phyloP scores from a whole-genome alignment of 1,140 invertebrate genomes.

The Leptopilina boulardi region DNA sequence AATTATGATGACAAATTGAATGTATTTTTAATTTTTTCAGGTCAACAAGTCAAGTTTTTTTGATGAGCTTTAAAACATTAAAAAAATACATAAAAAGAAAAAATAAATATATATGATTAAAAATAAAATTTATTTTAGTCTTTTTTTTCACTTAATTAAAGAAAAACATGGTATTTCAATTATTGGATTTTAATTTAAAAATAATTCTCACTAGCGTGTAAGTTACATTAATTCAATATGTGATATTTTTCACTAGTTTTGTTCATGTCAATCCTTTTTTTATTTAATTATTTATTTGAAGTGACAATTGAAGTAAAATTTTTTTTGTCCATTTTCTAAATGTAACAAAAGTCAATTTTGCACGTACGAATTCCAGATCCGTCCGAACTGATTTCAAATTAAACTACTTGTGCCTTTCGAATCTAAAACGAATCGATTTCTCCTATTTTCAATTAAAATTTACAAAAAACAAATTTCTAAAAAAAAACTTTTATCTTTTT shows the following conservation, averaged over 20 bases:
- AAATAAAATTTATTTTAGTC: too few species aligned
- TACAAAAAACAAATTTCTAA: neutral
- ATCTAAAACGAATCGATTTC: neutral
- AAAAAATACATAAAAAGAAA: neutral
- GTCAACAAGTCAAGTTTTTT: neutral
- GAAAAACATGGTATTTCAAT: too few species aligned
- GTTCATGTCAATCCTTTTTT: neutral
- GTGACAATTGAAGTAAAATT: neutral
- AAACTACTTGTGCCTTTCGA: neutral
- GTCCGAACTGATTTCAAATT: slow-evolving; percentile 6
- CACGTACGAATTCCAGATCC: neutral
- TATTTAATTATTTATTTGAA: neutral
- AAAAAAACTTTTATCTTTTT: too few species aligned
- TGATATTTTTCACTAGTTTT: neutral
- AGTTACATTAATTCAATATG: too few species aligned
- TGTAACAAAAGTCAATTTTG: slow-evolving; percentile 14
- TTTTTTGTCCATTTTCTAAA: neutral
- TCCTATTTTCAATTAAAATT: neutral
- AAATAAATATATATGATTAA: neutral
- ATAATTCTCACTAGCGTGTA: too few species aligned
- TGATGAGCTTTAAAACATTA: neutral
- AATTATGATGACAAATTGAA: slow-evolving; percentile 23
- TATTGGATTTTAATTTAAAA: too few species aligned
- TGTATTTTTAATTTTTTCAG: neutral
- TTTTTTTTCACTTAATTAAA: too few species aligned